Evolutionary conservation across 2,888 invertebrate genomes (phyloP).

Genomic region (Hyposoter didymator): DNA sequence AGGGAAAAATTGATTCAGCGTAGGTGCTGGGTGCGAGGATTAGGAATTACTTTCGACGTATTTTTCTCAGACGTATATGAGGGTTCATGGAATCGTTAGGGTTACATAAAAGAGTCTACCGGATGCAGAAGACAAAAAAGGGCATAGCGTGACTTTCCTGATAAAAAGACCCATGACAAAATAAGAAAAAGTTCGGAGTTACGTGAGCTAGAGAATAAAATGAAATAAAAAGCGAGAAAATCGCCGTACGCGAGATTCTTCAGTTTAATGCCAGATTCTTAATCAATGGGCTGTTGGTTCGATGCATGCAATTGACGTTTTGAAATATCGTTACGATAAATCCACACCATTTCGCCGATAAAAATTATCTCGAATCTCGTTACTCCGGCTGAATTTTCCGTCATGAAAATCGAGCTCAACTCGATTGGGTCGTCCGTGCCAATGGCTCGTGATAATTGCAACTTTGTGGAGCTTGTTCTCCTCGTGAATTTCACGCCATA

Average conservation of each 20-base stretch:
- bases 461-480: constrained; percentile 76
- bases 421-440: constrained; percentile 78
- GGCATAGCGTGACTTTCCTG: constrained; percentile 56
- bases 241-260: constrained; percentile 24
- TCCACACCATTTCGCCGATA: constrained; percentile 71
- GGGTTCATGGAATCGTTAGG: constrained; percentile 24
- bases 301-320: constrained; percentile 17
- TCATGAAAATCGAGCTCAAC: constrained; percentile 74
- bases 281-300: constrained; percentile 4
- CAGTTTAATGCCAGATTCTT: constrained; percentile 26
- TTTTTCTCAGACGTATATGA: constrained; percentile 5
- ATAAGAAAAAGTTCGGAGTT: constrained; percentile 13
- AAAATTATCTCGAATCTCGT: constrained; percentile 71
- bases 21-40: not conserved
- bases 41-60: not conserved
- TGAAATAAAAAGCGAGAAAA: not conserved
- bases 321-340: constrained; percentile 48
- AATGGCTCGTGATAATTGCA: constrained; percentile 73
- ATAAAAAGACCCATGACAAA: constrained; percentile 32
- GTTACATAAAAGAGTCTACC: constrained; percentile 7
- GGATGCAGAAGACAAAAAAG: constrained; percentile 37
- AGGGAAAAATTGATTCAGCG: not conserved
- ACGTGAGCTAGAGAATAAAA: constrained; percentile 1
- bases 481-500: constrained; percentile 75
- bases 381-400: constrained; percentile 74